Percentiles rank a stretch among this genome's conserved stretches.
Conservation (phyloP, 2,797 vertebrate species). For the Cyprinodon diabolis region DNA sequence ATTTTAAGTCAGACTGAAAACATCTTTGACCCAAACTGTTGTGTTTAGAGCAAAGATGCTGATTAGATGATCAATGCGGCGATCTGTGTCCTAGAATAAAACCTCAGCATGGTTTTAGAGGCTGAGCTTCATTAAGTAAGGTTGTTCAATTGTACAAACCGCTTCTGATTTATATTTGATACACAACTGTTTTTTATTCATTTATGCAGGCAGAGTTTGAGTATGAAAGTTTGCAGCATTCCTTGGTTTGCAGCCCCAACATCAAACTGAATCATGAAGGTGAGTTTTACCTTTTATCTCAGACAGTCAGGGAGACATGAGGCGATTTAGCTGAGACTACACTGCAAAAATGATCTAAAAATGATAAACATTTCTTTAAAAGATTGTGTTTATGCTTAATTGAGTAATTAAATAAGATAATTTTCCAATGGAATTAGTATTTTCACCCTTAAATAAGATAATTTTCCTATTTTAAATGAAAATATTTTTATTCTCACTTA, state of each 20-base stretch:
- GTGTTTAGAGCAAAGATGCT: not conserved
- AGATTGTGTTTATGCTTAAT: no score
- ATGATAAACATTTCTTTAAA: no score
- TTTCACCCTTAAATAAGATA: no score
- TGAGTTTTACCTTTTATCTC: conserved; percentile 37
- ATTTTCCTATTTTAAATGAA: no score
- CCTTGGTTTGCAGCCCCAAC: conserved; percentile 46
- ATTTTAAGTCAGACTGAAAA: not conserved
- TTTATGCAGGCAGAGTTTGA: conserved; percentile 59
- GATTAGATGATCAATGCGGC: not conserved
- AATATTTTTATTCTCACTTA: no score
- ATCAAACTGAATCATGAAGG: conserved; percentile 38
- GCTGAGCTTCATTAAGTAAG: not conserved
- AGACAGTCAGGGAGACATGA: not conserved
- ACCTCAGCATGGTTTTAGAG: not conserved
- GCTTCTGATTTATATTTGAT: not conserved
- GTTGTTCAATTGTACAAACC: not conserved
- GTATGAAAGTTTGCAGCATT: conserved; percentile 66
- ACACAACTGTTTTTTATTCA: conserved; percentile 1
- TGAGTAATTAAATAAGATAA: no score
- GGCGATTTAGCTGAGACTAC: not conserved
- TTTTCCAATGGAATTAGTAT: no score
- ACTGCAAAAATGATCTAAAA: no score
- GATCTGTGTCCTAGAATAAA: no score
- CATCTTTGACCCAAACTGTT: not conserved